phyloP scores from a whole-genome alignment of 1,140 invertebrate species.

The Argopecten irradians region DNA sequence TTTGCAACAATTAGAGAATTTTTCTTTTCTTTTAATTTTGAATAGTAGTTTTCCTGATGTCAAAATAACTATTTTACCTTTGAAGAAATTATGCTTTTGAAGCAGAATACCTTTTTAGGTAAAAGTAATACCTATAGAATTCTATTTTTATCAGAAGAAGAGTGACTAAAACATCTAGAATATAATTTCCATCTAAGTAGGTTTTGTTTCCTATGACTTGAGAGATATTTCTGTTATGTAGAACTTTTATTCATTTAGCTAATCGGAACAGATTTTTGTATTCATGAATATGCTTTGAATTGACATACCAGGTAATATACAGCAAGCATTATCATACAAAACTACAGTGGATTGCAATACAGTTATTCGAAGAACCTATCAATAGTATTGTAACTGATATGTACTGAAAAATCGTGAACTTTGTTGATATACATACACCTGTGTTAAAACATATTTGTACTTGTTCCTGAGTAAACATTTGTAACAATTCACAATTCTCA shows the following conservation, averaged over 20 bases:
- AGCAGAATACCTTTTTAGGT: not conserved
- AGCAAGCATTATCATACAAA: not conserved
- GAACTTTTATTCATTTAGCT: not conserved
- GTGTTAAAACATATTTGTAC: conserved; percentile 17
- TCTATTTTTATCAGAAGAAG: not conserved
- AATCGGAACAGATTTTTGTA: not conserved
- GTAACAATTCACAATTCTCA: conserved; percentile 18
- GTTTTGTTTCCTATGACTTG: not conserved
- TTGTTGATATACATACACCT: not conserved
- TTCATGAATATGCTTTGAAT: not conserved
- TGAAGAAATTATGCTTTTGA: not conserved
- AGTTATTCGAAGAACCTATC: not conserved
- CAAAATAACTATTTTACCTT: not conserved
- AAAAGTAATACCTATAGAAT: not conserved
- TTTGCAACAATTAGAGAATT: not conserved
- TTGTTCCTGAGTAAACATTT: not conserved
- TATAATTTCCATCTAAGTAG: not conserved
- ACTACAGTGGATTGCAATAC: not conserved
- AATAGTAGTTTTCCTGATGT: not conserved
- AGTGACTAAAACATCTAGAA: not conserved
- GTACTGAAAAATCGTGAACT: not conserved
- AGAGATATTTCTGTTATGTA: not conserved
- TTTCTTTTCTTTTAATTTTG: not conserved
- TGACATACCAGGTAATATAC: no score
- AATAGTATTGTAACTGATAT: conserved; percentile 15